phyloP scores from a whole-genome alignment of 2,113 vertebrate species.

The Brachypodius melanocephalos region DNA sequence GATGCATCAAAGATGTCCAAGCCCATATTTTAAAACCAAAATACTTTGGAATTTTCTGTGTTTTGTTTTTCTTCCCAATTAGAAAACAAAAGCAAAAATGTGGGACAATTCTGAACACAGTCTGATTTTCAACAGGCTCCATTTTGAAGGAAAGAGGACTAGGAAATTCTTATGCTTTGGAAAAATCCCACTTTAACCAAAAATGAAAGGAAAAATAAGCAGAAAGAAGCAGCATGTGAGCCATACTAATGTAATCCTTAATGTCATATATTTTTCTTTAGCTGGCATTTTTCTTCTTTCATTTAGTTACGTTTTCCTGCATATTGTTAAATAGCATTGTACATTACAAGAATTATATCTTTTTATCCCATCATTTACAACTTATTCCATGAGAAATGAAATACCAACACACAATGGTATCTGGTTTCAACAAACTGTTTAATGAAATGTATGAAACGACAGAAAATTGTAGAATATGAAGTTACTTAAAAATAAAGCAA shows the following conservation, averaged over 20 bases:
- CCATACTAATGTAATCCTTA: not conserved
- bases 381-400: not conserved
- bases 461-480: not conserved
- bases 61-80: not conserved
- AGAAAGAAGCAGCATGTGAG: not conserved
- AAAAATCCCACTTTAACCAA: slow-evolving; percentile 8
- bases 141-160: not conserved
- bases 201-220: slow-evolving; percentile 19
- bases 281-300: not conserved
- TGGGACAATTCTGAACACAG: not conserved
- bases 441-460: not conserved
- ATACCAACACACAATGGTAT: not conserved
- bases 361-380: not conserved
- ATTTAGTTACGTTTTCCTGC: not conserved
- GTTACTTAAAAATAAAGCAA: not conserved
- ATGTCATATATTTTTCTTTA: not conserved
- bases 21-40: not conserved
- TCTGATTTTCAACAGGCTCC: not conserved
- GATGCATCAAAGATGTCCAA: not conserved
- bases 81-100: slow-evolving; percentile 17
- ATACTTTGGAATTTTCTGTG: not conserved
- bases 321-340: not conserved
- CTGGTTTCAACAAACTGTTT: not conserved
- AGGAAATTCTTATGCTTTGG: not conserved
- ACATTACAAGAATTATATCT: not conserved